A percentile compares a stretch with the other conserved stretches of the same genome.
Evolutionary conservation across 2,113 vertebrate genomes (phyloP).

Genomic region (Nannospalax galili): DNA sequence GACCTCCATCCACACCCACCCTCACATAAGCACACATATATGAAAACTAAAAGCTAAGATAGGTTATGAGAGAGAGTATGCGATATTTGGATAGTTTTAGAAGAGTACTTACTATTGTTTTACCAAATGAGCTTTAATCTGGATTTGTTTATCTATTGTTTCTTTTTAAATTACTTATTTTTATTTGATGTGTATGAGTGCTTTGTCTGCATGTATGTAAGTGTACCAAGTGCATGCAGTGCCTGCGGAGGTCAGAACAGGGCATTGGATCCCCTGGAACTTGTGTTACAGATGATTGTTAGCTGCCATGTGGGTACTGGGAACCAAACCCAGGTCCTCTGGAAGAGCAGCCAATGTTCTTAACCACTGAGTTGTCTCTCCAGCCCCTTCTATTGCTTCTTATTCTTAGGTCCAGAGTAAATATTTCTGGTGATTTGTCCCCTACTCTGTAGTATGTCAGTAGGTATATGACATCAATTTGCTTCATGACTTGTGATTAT

Average conservation of each 20-base stretch:
- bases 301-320: no score
- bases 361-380: no score
- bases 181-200: no score
- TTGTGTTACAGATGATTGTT: no score
- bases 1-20: not conserved
- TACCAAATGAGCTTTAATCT: not conserved
- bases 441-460: not conserved
- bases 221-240: no score
- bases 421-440: not conserved
- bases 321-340: no score
- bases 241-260: no score
- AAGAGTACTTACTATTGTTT: not conserved
- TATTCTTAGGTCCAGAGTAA: conserved; percentile 14
- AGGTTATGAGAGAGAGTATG: not conserved
- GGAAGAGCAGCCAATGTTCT: no score
- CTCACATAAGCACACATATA: not conserved
- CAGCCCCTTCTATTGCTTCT: not conserved
- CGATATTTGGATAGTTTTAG: not conserved
- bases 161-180: no score
- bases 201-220: no score
- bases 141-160: not conserved
- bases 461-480: not conserved
- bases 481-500: not conserved
- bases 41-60: not conserved
- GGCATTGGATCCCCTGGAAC: no score